A percentile compares a stretch with the other conserved stretches of the same genome.
Evolutionary conservation across 2,797 vertebrate genomes (phyloP).

Genomic region (Trematomus bernacchii): DNA sequence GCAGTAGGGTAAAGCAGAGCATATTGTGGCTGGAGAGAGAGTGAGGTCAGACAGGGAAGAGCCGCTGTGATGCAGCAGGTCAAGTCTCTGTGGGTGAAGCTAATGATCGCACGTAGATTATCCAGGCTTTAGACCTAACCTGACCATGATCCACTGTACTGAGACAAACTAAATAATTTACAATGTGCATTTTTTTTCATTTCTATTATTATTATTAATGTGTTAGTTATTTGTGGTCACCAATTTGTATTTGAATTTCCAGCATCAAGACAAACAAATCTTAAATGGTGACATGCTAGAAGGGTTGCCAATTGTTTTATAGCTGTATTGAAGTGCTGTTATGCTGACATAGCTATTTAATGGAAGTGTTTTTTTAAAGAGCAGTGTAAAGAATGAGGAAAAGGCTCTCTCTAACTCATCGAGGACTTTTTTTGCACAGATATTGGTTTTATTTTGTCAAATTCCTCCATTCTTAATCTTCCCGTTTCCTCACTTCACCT

Average conservation of each 20-base stretch:
- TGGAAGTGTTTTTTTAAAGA: not conserved
- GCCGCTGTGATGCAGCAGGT: slow-evolving; percentile 66
- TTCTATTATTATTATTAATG: not conserved
- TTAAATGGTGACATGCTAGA: not conserved
- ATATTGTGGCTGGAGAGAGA: not conserved
- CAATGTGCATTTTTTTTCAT: not conserved
- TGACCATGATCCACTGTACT: slow-evolving; percentile 63
- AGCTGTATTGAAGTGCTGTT: not conserved
- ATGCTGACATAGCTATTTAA: not conserved
- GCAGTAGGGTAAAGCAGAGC: slow-evolving; percentile 14
- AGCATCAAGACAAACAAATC: not conserved
- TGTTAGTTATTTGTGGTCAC: not conserved
- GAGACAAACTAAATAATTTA: not conserved
- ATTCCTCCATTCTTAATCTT: not conserved
- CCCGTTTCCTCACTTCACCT: not conserved
- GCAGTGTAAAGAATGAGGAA: not conserved
- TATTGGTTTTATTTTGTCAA: slow-evolving; percentile 7
- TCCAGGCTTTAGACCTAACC: slow-evolving; percentile 61
- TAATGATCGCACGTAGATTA: slow-evolving; percentile 72
- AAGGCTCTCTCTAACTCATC: not conserved
- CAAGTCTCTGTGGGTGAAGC: slow-evolving; percentile 57
- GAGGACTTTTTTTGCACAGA: not conserved
- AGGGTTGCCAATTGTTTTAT: not conserved
- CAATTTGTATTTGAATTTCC: not conserved
- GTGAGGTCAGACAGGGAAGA: slow-evolving; percentile 55